Base-by-base conservation (phyloP, 53 echinoderm and acorn worm genomes). In the Echinometra lucunter region DNA sequence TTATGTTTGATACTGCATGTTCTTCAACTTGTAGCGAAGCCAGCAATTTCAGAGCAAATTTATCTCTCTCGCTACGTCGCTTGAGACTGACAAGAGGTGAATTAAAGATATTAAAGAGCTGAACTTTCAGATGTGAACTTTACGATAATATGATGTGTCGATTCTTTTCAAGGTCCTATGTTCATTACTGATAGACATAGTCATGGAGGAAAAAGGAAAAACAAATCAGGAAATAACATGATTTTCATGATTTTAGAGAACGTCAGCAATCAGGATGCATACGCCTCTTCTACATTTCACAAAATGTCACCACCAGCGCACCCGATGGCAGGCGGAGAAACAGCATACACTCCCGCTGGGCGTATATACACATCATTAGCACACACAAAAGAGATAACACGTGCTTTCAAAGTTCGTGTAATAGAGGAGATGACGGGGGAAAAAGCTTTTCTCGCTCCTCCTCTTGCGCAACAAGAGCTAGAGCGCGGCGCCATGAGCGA, bases 401-500 rank as follows among this genome's bases (percentile, higher is more conserved):
- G 19, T 78, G 75, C 40, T 75, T 28, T 75, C 19, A 37, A 75
- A 18, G 75, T 38, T 21, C 19, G 78, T 42, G 23, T 23, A 38
- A 37, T 0, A 11, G 27, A 2, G 66, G 2, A 23, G 63, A 4
- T 16, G 78, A 18, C 40, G 42, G 40, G 5, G 40, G 19, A 75
- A 74, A 75, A 23, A 19, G 19, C 42, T 16, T 6, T 17, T 10
- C 16, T 37, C 23, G n/a, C 72, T 35, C 35, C 28, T 35, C 72
- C 72, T 63, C 69, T 69, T 69, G 10, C 69, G 32, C 34, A 32
- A 69, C 38, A 78, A 78, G 37, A 21, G 42, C 40, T 0, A 72
- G 13, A 78, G 38, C 78, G 78, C 78, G 78, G 78, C 78, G 78
- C 78, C 78, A 78, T 19, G 42, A 78, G 78, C 21, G 18, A 78